phyloP scores from a whole-genome alignment of 2,113 vertebrate species.

The Rhabdornis inornatus region DNA sequence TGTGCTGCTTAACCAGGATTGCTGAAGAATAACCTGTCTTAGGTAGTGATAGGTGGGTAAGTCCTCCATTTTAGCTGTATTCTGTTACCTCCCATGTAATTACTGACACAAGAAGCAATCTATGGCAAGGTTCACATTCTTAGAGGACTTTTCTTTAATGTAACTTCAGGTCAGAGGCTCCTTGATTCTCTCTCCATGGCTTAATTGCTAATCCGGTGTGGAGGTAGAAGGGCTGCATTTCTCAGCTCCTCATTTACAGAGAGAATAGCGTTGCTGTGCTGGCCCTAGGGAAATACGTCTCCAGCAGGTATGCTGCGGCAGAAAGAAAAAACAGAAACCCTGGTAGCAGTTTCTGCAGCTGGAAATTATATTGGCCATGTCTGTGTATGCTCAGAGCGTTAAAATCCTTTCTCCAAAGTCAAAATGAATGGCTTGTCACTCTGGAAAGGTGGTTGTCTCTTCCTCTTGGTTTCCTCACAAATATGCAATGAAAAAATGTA shows the following conservation, averaged over 20 bases:
- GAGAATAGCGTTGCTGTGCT: background rate
- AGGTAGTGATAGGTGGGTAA: background rate
- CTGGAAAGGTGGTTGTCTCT: background rate
- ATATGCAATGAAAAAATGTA: background rate
- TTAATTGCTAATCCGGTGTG: accelerated
- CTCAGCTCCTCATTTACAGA: background rate
- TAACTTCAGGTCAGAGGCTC: background rate
- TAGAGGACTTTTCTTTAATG: background rate
- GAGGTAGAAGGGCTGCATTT: background rate
- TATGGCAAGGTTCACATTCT: background rate
- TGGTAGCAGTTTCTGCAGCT: background rate
- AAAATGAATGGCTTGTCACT: background rate
- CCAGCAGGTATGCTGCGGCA: background rate
- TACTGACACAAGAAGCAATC: background rate
- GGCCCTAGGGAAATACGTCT: accelerated
- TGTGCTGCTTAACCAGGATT: background rate
- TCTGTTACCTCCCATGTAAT: background rate
- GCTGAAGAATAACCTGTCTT: background rate
- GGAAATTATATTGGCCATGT: background rate
- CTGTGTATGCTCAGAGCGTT: background rate
- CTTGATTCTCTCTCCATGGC: background rate
- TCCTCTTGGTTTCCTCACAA: background rate
- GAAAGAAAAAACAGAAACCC: background rate
- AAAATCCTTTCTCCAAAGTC: background rate
- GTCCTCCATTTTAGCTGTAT: background rate